Base-by-base conservation (phyloP, 2,797 vertebrate species). In the Taenioides sp. region DNA sequence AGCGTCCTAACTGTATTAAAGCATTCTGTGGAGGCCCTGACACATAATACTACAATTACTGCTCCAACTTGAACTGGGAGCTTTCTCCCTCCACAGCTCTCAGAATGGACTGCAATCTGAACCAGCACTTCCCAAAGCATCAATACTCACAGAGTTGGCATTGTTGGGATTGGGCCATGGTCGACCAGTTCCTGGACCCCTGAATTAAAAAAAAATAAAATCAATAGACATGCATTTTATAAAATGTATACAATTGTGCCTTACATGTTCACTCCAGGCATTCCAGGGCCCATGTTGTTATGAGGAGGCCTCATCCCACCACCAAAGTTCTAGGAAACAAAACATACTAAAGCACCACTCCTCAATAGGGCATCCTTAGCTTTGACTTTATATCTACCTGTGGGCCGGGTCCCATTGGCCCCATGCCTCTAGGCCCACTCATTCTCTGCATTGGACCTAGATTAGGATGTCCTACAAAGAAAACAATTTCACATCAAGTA, bases 181-280 rank as follows among this genome's bases (percentile, higher is more conserved):
- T 88, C 97, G 95, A 71, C 97, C 97, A 0, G 97, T 96, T 75
- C 97, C 97, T 0, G 97, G 97, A 77, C 97, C 98, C 97, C 98
- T 99, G 80, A 18, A 80, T 67, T 47, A 55, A 28, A 71, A 71
- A 22, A 60, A 5, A 67, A 69, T 25, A 2, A 75, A 71, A 54
- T 12, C 5, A 14, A 37, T 65, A 20, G 66, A 52, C 27, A 71
- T 66, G 34, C 7, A 73, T 49, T 60, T 7, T 12, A 76, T 78
- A 22, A 61, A 5, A 23, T 57, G 11, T 3, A 27, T 49, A 54
- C 34, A 57, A 28, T 82, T 80, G 83, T 14, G 62, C 23, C 95
- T 96, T 94, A 98, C 98, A 99, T 99, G 94, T 97, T 98, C 77
- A 99, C 98, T 91, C 97, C 98, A 76, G 97, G 97, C 97, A 99